Conservation (phyloP, 1,140 invertebrate species). For the Saccostrea glomerata region DNA sequence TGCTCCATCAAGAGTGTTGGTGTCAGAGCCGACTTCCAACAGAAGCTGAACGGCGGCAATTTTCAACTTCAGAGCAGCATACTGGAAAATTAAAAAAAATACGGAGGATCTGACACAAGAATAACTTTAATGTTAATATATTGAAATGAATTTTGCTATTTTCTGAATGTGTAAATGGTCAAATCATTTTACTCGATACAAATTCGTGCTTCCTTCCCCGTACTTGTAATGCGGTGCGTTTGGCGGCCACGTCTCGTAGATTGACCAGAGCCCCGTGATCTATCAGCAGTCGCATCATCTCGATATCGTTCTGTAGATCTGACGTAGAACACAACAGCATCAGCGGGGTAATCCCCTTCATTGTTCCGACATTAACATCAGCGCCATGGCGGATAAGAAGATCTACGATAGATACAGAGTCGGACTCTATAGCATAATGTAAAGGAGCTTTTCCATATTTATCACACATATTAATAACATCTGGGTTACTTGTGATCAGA, state of each 20-base stretch:
- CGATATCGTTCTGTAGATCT: slow-evolving; percentile 12
- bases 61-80: slow-evolving; percentile 56
- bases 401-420: slow-evolving; percentile 23
- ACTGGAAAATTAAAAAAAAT: slow-evolving; percentile 52
- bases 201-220: no score
- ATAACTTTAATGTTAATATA: background rate
- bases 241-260: slow-evolving; percentile 52
- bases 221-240: slow-evolving; percentile 62
- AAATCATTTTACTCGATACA: no score
- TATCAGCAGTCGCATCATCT: slow-evolving; percentile 48
- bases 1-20: slow-evolving; percentile 56
- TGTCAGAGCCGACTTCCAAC: slow-evolving; percentile 54
- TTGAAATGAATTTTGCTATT: background rate
- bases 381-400: slow-evolving; percentile 52
- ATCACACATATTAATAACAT: slow-evolving; percentile 49
- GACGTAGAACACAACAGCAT: slow-evolving; percentile 49
- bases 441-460: slow-evolving; percentile 56
- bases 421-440: slow-evolving; percentile 57
- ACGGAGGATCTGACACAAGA: background rate
- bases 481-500: slow-evolving; percentile 43
- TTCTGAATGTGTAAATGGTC: background rate
- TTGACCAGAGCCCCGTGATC: slow-evolving; percentile 50
- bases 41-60: slow-evolving; percentile 54
- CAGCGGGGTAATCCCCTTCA: slow-evolving; percentile 55
- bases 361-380: slow-evolving; percentile 46